Percentiles rank a stretch among this genome's conserved stretches.
These are phyloP conservation scores for Trissolcus japonicus DNA, from an alignment of 2,888 invertebrate species.

Conservation along the genomic window DNA sequence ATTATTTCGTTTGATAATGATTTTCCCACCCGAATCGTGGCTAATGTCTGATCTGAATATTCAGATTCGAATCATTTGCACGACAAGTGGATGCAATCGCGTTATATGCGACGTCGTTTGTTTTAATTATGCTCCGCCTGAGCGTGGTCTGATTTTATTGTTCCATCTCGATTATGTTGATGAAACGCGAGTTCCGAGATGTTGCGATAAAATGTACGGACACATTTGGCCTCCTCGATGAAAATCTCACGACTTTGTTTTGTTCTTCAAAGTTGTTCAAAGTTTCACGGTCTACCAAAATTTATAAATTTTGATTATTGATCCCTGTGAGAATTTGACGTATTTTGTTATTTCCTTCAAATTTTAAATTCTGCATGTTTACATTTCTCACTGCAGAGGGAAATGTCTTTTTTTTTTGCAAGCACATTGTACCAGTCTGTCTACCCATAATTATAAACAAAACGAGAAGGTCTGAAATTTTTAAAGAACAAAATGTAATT, in stretches of 20 bases:
- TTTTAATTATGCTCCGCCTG: background rate
- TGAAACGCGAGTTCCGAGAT: background rate
- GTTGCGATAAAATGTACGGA: too few species aligned
- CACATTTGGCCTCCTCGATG: too few species aligned
- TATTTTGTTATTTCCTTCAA: too few species aligned
- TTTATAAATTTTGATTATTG: too few species aligned
- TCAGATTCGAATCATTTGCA: slow-evolving; percentile 7
- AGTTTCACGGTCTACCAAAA: too few species aligned
- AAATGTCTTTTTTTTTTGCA: too few species aligned
- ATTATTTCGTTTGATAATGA: slow-evolving; percentile 18
- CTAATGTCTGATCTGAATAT: slow-evolving; percentile 9
- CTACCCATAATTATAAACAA: slow-evolving; percentile 28
- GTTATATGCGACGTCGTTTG: background rate
- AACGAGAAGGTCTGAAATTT: slow-evolving; percentile 20
- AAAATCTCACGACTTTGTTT: too few species aligned
- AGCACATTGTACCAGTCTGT: too few species aligned
- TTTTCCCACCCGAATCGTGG: slow-evolving; percentile 26
- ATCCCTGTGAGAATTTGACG: too few species aligned
- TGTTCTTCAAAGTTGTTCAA: too few species aligned
- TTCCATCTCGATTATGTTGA: slow-evolving; percentile 4
- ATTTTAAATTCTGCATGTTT: background rate
- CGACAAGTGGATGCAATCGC: slow-evolving; percentile 9
- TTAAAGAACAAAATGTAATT: slow-evolving; percentile 59
- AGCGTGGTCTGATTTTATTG: background rate
- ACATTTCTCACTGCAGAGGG: too few species aligned